A percentile compares a stretch with the other conserved stretches of the same genome.
Evolutionary conservation across 1,140 invertebrate genomes (phyloP).

Genomic region (Lasaia peninsularis): DNA sequence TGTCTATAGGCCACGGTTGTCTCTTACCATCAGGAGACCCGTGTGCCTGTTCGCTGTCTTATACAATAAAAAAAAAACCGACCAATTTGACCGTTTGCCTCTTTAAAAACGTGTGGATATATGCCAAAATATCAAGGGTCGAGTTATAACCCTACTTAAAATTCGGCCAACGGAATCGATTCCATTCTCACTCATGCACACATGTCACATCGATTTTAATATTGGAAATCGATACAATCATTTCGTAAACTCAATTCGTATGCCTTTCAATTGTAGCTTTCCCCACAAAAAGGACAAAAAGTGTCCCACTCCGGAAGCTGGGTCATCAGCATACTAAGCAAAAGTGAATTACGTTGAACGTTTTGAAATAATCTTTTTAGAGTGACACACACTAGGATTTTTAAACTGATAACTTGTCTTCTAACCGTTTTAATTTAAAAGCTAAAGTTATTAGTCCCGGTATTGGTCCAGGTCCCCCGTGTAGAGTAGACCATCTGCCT

Average conservation of each 20-base stretch:
- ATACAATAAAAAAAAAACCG: no score
- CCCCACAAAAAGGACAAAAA: slow-evolving; percentile 4
- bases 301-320: neutral
- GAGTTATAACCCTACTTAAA: neutral
- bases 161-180: neutral
- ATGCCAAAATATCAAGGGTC: no score
- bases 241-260: slow-evolving; percentile 12
- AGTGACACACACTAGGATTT: no score
- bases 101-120: no score
- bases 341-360: neutral
- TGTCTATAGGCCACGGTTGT: no score
- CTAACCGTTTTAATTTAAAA: no score
- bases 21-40: no score
- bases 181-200: neutral
- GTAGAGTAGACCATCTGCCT: no score
- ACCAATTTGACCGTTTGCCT: no score
- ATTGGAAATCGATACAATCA: slow-evolving; percentile 8
- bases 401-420: neutral
- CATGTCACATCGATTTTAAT: slow-evolving; percentile 6
- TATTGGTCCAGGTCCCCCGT: no score
- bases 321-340: slow-evolving; percentile 5
- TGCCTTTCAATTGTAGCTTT: neutral
- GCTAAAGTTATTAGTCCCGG: no score
- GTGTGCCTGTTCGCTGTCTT: no score
- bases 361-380: neutral